Conservation (phyloP, 1,140 invertebrate genomes). For the Saxidomus purpurata region DNA sequence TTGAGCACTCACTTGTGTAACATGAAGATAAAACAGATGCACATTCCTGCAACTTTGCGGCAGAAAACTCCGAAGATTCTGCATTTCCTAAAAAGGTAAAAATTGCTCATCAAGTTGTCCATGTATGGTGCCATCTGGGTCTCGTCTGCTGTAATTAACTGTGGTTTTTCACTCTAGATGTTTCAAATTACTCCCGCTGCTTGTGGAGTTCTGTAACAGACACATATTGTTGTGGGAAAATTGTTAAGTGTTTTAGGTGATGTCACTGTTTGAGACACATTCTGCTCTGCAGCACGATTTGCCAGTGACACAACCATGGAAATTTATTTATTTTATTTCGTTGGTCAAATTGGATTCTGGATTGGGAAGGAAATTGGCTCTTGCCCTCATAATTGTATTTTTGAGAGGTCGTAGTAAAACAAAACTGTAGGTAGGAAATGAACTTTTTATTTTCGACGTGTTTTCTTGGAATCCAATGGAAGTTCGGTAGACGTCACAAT, state of each 20-base stretch:
- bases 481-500: neutral
- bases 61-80: too few species aligned
- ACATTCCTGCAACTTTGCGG: too few species aligned
- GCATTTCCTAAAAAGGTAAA: too few species aligned
- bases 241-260: neutral
- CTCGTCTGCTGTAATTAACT: neutral
- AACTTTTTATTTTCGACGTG: neutral
- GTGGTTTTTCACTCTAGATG: neutral
- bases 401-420: constrained; percentile 6
- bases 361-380: constrained; percentile 40
- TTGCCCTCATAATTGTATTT: constrained; percentile 14
- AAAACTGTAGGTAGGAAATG: constrained; percentile 14
- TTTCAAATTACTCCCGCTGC: neutral
- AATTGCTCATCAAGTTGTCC: too few species aligned
- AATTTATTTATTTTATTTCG: constrained; percentile 48
- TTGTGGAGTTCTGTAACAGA: neutral
- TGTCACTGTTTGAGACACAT: constrained; percentile 20
- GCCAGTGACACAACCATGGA: neutral
- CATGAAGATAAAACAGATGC: too few species aligned
- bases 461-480: neutral
- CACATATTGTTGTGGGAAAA: neutral
- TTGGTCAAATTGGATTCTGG: constrained; percentile 42
- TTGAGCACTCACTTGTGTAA: too few species aligned
- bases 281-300: constrained; percentile 13
- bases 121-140: neutral